Evolutionary conservation across 2,113 vertebrate species (phyloP).

Genomic region (Campylorhamphus procurvoides): DNA sequence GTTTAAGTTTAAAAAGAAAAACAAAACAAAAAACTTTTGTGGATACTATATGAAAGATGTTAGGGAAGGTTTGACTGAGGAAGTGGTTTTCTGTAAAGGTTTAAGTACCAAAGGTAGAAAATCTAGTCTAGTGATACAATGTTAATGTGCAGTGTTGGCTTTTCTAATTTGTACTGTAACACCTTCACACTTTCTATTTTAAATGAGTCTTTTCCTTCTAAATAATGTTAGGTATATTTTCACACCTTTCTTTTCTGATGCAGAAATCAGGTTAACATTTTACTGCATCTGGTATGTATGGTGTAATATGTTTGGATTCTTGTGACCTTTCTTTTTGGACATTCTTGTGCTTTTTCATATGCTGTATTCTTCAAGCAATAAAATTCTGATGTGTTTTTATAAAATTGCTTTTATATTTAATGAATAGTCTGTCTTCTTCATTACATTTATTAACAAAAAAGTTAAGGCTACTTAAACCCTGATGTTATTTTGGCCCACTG

Average conservation of each 20-base stretch:
- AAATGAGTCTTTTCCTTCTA: conserved; percentile 74
- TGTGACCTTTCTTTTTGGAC: conserved; percentile 85
- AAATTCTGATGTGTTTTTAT: conserved; percentile 94
- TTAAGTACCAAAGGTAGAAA: conserved; percentile 84
- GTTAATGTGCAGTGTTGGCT: conserved; percentile 78
- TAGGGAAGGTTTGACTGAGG: conserved; percentile 56
- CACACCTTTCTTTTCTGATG: conserved; percentile 76
- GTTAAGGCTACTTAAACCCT: not conserved
- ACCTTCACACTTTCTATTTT: conserved; percentile 76
- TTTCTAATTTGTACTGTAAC: conserved; percentile 83
- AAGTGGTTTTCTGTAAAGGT: conserved; percentile 72
- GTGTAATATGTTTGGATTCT: conserved; percentile 83
- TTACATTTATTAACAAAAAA: conserved; percentile 4
- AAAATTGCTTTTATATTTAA: conserved; percentile 79
- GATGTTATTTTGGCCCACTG: conserved; percentile 19
- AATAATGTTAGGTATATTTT: conserved; percentile 73
- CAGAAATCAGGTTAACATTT: conserved; percentile 86
- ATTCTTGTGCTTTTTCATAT: conserved; percentile 88
- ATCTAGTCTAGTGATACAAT: conserved; percentile 75
- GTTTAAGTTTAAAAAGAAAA: conserved; percentile 28
- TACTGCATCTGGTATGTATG: conserved; percentile 87
- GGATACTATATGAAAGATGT: conserved; percentile 31
- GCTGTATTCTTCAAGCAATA: conserved; percentile 99
- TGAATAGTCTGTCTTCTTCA: conserved; percentile 56
- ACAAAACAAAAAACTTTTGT: not conserved